Evolutionary conservation across 2,888 invertebrate species (phyloP).

Genomic region (Drosophila melanocephala): DNA sequence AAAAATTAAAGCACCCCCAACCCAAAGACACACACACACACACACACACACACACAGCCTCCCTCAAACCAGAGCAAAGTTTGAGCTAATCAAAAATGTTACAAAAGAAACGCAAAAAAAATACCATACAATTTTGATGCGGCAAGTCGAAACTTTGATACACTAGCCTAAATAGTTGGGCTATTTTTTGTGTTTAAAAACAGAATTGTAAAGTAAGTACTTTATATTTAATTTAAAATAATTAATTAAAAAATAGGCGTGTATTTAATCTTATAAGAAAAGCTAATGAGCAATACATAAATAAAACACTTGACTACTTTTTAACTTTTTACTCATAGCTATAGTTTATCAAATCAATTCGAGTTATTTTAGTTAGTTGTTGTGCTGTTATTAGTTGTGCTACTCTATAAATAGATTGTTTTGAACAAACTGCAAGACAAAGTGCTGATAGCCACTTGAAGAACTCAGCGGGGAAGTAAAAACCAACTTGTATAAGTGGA

Average conservation of each 20-base stretch:
- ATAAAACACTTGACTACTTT: neutral
- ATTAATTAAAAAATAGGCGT: neutral
- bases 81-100: conserved; percentile 75
- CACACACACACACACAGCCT: conserved; percentile 28
- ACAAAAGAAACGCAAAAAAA: conserved; percentile 39
- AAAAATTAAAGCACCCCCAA: conserved; percentile 68
- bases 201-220: neutral
- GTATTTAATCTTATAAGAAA: too few species aligned
- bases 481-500: conserved; percentile 58
- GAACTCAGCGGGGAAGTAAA: conserved; percentile 13
- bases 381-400: too few species aligned
- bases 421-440: conserved; percentile 12
- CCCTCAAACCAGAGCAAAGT: conserved; percentile 45
- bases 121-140: neutral
- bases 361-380: neutral
- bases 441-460: conserved; percentile 25
- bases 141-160: conserved; percentile 14
- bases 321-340: neutral
- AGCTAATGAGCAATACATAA: neutral
- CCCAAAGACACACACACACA: conserved; percentile 16
- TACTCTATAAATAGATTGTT: neutral
- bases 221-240: neutral
- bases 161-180: conserved; percentile 19
- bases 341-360: neutral
- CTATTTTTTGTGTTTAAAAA: neutral